Conservation (phyloP, 2,113 vertebrate genomes). For the Catagonus wagneri region DNA sequence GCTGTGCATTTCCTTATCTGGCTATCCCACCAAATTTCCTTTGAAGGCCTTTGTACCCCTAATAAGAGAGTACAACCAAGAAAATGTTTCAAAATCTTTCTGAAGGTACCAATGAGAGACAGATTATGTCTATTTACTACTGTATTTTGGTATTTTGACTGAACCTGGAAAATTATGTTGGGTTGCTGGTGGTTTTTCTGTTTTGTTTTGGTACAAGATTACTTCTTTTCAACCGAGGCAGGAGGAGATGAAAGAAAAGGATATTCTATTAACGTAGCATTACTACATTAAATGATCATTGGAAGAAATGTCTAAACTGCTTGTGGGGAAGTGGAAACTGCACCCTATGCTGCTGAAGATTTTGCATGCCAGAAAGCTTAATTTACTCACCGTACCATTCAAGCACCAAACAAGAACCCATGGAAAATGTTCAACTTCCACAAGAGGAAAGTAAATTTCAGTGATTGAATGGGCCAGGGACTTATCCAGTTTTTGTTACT, state of each 20-base stretch:
- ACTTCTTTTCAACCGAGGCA: conserved; percentile 71
- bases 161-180: conserved; percentile 81
- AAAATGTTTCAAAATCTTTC: not conserved
- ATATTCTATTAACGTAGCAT: conserved; percentile 77
- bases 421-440: conserved; percentile 65
- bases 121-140: not conserved
- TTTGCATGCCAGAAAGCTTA: conserved; percentile 39
- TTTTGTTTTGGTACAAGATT: conserved; percentile 82
- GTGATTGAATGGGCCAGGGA: conserved; percentile 71
- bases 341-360: not conserved
- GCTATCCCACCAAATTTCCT: conserved; percentile 21
- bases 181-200: conserved; percentile 64
- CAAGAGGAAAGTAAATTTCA: conserved; percentile 62
- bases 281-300: conserved; percentile 59
- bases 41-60: too few species aligned
- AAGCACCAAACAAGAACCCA: conserved; percentile 53
- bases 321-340: conserved; percentile 67
- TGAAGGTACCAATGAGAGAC: not conserved
- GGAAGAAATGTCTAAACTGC: conserved; percentile 77
- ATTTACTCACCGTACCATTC: conserved; percentile 61
- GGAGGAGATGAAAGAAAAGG: conserved; percentile 73
- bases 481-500: conserved; percentile 75
- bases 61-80: not conserved
- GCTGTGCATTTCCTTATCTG: conserved; percentile 67
- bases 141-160: conserved; percentile 72